Conservation (phyloP, 2,113 vertebrate genomes). For the Coptodon rendalli region DNA sequence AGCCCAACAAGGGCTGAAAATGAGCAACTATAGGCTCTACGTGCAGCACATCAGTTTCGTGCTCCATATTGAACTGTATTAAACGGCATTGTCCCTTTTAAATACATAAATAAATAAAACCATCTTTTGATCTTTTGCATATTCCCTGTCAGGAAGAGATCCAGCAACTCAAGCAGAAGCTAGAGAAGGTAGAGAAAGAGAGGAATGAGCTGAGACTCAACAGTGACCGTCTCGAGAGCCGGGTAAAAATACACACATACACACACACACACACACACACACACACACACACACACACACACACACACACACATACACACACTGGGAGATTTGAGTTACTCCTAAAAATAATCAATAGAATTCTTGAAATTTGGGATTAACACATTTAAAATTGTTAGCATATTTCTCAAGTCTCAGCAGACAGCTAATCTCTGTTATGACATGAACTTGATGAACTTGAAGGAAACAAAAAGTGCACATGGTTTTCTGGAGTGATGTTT, state of each 20-base stretch:
- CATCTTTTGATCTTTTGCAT: not conserved
- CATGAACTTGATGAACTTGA: not conserved
- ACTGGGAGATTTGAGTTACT: not conserved
- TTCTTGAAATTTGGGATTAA: not conserved
- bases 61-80: not conserved
- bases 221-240: conserved; percentile 89
- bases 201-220: conserved; percentile 89
- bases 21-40: not conserved
- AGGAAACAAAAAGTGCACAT: too few relatives aligned
- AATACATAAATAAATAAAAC: not conserved
- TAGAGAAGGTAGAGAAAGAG: conserved; percentile 94
- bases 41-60: not conserved
- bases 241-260: conserved; percentile 63
- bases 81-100: not conserved
- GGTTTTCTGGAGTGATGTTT: not conserved
- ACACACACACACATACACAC: not conserved
- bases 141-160: conserved; percentile 83
- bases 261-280: not conserved
- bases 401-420: not conserved
- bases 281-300: not conserved
- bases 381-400: not conserved
- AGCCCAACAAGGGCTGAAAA: not conserved
- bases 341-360: not conserved
- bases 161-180: conserved; percentile 84
- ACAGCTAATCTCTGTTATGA: not conserved